These are phyloP conservation scores for Villa cingulata DNA, from an alignment of 2,888 invertebrate genomes.

Conservation along the genomic window DNA sequence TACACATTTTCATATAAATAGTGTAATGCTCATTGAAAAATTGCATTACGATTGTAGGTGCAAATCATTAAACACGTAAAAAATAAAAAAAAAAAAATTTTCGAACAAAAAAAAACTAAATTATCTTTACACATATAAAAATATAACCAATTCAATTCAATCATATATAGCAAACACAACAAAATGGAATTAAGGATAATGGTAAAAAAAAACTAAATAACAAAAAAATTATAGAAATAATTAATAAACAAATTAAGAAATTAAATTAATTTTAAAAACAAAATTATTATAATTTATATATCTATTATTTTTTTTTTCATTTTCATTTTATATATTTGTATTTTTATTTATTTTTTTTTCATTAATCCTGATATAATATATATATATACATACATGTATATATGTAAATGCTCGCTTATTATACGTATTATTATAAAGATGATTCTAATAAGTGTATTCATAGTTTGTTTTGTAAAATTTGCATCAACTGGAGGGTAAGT, in stretches of 20 bases:
- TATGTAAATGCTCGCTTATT: no score
- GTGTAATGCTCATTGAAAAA: not conserved
- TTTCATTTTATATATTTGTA: no score
- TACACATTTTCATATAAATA: slow-evolving; percentile 2
- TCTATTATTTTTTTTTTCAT: not conserved
- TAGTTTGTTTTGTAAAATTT: not conserved
- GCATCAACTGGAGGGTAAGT: not conserved
- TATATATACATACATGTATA: no score
- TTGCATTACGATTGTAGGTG: slow-evolving; percentile 1
- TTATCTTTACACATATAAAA: no score
- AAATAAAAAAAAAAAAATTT: no score
- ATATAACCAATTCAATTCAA: no score
- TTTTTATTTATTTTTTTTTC: not conserved
- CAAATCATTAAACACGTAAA: not conserved
- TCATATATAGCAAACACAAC: not conserved
- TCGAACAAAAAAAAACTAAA: no score
- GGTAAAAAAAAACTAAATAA: not conserved
- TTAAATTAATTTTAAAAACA: no score
- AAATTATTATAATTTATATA: no score
- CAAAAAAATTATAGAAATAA: not conserved
- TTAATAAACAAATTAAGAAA: no score
- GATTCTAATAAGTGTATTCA: not conserved
- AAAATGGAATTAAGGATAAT: slow-evolving; percentile 4
- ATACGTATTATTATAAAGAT: not conserved
- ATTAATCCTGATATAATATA: no score